Conservation (phyloP, 1,140 invertebrate genomes). For the Coboldia fuscipes region DNA sequence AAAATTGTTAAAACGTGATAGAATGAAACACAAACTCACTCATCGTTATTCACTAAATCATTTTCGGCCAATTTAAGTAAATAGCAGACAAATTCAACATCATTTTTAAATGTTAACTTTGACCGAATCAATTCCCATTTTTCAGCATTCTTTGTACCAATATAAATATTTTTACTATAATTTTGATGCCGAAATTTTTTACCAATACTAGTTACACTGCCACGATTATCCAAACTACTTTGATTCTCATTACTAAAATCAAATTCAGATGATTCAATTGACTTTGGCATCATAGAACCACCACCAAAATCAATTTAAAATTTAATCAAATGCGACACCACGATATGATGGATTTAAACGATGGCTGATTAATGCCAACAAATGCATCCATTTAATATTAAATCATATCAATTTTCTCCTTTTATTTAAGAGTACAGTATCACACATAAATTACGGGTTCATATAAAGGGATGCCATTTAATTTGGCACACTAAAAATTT, state of each 20-base stretch:
- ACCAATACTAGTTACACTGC: background rate
- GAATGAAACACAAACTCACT: conserved; percentile 8
- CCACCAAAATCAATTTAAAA: too few relatives aligned
- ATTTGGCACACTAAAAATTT: too few relatives aligned
- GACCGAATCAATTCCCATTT: conserved; percentile 22
- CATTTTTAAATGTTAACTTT: conserved; percentile 19
- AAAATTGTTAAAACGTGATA: too few relatives aligned
- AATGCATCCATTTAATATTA: too few relatives aligned
- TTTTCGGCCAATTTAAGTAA: conserved; percentile 24
- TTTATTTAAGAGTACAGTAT: too few relatives aligned
- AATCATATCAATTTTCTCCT: too few relatives aligned
- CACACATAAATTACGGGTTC: too few relatives aligned
- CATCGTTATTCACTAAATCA: conserved; percentile 8
- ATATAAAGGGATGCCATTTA: too few relatives aligned
- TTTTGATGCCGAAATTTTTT: conserved; percentile 20
- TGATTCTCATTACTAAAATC: background rate
- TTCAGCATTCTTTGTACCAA: conserved; percentile 23
- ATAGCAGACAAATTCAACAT: conserved; percentile 24
- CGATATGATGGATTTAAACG: too few relatives aligned
- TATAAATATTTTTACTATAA: conserved; percentile 21
- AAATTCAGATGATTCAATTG: background rate
- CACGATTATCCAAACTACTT: background rate
- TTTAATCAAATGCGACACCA: too few relatives aligned
- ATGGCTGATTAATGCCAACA: too few relatives aligned
- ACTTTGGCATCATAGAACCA: background rate